A percentile compares a stretch with the other conserved stretches of the same genome.
These are phyloP conservation scores for Lepidocyrtinus sp. DNA, from an alignment of 2,888 invertebrate species.

Conservation along the genomic window DNA sequence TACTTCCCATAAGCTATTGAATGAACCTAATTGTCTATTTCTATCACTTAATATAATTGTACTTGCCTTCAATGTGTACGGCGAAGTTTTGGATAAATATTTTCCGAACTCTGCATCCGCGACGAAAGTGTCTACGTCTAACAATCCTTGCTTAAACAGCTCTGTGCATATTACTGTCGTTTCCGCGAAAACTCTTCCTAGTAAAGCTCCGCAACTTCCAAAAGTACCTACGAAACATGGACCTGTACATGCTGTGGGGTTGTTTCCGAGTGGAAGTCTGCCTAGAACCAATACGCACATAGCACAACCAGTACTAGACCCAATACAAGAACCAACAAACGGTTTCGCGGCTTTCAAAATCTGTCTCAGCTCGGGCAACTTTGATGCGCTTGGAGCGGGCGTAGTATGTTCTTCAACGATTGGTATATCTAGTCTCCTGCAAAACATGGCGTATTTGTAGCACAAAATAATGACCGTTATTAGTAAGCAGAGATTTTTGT, in stretches of 20 bases:
- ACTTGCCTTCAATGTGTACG: constrained; percentile 66
- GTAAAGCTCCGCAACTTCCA: constrained; percentile 66
- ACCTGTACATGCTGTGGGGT: constrained; percentile 68
- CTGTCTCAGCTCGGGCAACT: constrained; percentile 67
- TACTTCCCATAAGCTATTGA: too few species aligned
- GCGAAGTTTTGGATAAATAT: constrained; percentile 54
- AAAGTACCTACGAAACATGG: constrained; percentile 69
- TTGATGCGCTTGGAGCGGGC: constrained; percentile 49
- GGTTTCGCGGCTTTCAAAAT: constrained; percentile 68
- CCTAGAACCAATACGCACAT: constrained; percentile 69
- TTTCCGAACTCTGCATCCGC: constrained; percentile 70
- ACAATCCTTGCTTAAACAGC: constrained; percentile 68
- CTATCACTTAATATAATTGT: too few species aligned
- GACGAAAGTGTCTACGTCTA: constrained; percentile 69
- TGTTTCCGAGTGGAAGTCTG: constrained; percentile 65
- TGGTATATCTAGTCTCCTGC: constrained; percentile 17
- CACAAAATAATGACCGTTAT: not conserved
- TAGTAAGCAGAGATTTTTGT: not conserved
- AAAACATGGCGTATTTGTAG: not conserved
- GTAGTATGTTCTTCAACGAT: constrained; percentile 36
- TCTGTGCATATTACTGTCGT: constrained; percentile 70
- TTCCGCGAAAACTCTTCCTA: constrained; percentile 68
- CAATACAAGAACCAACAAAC: constrained; percentile 68
- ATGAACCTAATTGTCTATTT: too few species aligned
- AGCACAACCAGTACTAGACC: constrained; percentile 67